These are phyloP conservation scores for Pelobates fuscus DNA, from an alignment of 2,113 vertebrate species.

Conservation along the genomic window DNA sequence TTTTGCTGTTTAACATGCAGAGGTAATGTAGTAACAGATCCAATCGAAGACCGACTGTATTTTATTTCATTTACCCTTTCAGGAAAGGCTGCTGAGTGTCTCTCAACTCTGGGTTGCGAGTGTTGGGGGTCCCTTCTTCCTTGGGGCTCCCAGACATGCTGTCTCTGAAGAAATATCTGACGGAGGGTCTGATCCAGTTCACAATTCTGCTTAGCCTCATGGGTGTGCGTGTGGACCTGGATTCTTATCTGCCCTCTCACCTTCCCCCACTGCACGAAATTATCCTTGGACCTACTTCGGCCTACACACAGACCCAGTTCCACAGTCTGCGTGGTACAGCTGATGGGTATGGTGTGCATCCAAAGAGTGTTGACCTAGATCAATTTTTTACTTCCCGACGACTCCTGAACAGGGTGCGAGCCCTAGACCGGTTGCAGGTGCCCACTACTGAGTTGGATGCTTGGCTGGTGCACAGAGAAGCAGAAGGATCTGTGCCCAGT, in stretches of 20 bases:
- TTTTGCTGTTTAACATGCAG: too few species aligned
- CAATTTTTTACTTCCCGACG: slow-evolving; percentile 88
- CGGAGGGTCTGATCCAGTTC: slow-evolving; percentile 99
- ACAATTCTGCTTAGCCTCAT: slow-evolving; percentile 98
- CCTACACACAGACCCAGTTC: slow-evolving; percentile 98
- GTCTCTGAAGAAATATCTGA: slow-evolving; percentile 99
- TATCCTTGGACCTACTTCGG: slow-evolving; percentile 97
- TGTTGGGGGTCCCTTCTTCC: slow-evolving; percentile 45
- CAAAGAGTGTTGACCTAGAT: slow-evolving; percentile 95
- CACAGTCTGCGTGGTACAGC: slow-evolving; percentile 95
- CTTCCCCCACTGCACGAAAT: slow-evolving; percentile 94
- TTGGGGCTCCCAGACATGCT: slow-evolving; percentile 86
- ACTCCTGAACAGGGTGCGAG: slow-evolving; percentile 90
- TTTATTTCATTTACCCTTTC: too few species aligned
- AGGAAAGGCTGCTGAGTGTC: not conserved
- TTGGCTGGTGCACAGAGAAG: slow-evolving; percentile 94
- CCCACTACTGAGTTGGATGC: slow-evolving; percentile 89
- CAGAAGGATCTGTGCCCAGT: slow-evolving; percentile 84
- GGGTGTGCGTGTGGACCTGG: slow-evolving; percentile 95
- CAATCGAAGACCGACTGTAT: too few species aligned
- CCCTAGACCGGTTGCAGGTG: slow-evolving; percentile 88
- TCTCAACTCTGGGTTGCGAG: slow-evolving; percentile 6
- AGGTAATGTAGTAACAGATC: too few species aligned
- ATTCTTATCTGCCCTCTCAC: slow-evolving; percentile 92
- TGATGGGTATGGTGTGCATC: slow-evolving; percentile 96